A percentile compares a stretch with the other conserved stretches of the same genome.
phyloP scores from a whole-genome alignment of 1,140 invertebrate species.

The Drosophila insularis region DNA sequence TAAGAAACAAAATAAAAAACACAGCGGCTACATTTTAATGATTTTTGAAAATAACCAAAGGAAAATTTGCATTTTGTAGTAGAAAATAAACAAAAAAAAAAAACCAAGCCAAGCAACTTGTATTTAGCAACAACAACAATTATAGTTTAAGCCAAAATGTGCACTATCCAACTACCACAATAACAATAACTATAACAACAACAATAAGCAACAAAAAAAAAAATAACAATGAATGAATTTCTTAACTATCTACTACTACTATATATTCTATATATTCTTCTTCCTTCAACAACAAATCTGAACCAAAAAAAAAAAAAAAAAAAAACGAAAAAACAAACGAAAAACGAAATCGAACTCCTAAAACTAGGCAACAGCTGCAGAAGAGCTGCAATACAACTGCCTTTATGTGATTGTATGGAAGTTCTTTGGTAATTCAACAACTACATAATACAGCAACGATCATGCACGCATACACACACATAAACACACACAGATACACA shows the following conservation, averaged over 20 bases:
- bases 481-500: constrained; percentile 7
- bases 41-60: constrained; percentile 50
- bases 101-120: neutral
- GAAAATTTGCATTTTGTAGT: constrained; percentile 72
- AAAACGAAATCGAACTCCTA: constrained; percentile 47
- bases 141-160: constrained; percentile 16
- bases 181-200: constrained; percentile 5
- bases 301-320: constrained; percentile 28
- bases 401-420: constrained; percentile 82
- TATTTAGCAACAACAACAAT: constrained; percentile 22
- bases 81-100: constrained; percentile 34
- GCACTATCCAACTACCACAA: neutral
- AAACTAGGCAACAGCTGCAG: constrained; percentile 77
- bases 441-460: constrained; percentile 52
- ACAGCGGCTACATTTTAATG: constrained; percentile 55
- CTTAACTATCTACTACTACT: constrained; percentile 22
- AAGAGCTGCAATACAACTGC: constrained; percentile 81
- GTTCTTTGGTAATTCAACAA: constrained; percentile 80
- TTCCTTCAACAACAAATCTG: constrained; percentile 33
- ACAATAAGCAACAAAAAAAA: constrained; percentile 13
- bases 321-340: constrained; percentile 28
- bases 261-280: constrained; percentile 30
- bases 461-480: constrained; percentile 7
- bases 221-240: constrained; percentile 19
- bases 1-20: constrained; percentile 29